Conservation (phyloP, 2,113 vertebrate genomes). For the Perca schrenkii region DNA sequence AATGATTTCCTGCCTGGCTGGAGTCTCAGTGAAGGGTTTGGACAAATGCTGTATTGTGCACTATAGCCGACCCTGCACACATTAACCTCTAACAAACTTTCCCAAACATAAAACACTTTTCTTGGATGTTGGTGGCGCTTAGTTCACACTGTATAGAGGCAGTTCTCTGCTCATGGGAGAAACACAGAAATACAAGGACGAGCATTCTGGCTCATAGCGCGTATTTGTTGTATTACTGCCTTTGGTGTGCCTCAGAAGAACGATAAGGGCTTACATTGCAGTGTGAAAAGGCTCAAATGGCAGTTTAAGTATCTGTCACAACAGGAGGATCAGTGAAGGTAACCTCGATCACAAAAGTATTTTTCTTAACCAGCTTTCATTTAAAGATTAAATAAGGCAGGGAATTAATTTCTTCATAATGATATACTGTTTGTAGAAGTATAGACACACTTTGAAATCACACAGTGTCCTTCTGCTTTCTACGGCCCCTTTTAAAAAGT, state of each 20-base stretch:
- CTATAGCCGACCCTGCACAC: slow-evolving; percentile 4
- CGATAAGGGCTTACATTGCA: slow-evolving; percentile 9
- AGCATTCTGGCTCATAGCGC: slow-evolving; percentile 12
- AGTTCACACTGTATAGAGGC: not conserved
- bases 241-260: slow-evolving; percentile 32
- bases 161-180: not conserved
- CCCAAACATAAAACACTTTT: slow-evolving; percentile 19
- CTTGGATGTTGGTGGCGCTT: not conserved
- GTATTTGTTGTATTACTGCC: slow-evolving; percentile 30
- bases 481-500: slow-evolving; percentile 7
- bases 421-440: not conserved
- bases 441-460: slow-evolving; percentile 16
- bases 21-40: not conserved
- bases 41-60: not conserved
- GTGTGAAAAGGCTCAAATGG: slow-evolving; percentile 23
- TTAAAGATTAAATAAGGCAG: slow-evolving; percentile 39
- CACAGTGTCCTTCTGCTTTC: slow-evolving; percentile 29
- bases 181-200: slow-evolving; percentile 32
- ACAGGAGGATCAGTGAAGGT: slow-evolving; percentile 6
- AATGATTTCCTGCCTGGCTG: slow-evolving; percentile 14
- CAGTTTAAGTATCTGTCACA: slow-evolving; percentile 8
- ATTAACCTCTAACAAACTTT: slow-evolving; percentile 17
- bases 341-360: slow-evolving; percentile 40
- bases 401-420: slow-evolving; percentile 18
- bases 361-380: slow-evolving; percentile 16